Evolutionary conservation across 2,888 invertebrate species (phyloP).

Genomic region (Tiphia femorata): DNA sequence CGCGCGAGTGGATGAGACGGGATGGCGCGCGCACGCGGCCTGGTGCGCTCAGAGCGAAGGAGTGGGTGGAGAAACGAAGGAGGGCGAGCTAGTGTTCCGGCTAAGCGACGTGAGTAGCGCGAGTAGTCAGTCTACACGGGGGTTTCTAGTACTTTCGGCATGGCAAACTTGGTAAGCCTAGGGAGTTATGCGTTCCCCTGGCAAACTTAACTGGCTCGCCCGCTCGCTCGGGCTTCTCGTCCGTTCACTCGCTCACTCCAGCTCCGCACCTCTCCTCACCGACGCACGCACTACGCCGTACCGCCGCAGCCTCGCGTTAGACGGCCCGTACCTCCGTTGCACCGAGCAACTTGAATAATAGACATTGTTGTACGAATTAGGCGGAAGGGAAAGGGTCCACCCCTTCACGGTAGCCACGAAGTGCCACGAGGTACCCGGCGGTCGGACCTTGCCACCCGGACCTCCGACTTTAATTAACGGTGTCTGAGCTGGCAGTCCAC

Average conservation of each 20-base stretch:
- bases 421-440: conserved; percentile 18
- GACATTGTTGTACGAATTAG: conserved; percentile 30
- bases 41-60: too few species aligned
- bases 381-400: conserved; percentile 10
- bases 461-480: conserved; percentile 49
- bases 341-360: conserved; percentile 44
- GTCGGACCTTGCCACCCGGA: conserved; percentile 27
- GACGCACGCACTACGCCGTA: conserved; percentile 21
- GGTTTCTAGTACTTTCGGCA: conserved; percentile 48
- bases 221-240: conserved; percentile 7
- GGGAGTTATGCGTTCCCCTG: conserved; percentile 46
- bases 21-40: too few species aligned
- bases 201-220: conserved; percentile 37
- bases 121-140: too few species aligned
- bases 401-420: conserved; percentile 35
- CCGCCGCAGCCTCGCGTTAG: conserved; percentile 9
- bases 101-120: too few species aligned
- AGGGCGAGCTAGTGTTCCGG: conserved; percentile 14
- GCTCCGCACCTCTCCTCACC: conserved; percentile 8
- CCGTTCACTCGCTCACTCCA: background rate
- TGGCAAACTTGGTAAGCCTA: conserved; percentile 49
- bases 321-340: conserved; percentile 15
- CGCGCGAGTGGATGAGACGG: conserved; percentile 11
- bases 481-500: conserved; percentile 42
- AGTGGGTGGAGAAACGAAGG: background rate